Conservation (phyloP, 2,888 invertebrate genomes). For the Blastobasis adustella region DNA sequence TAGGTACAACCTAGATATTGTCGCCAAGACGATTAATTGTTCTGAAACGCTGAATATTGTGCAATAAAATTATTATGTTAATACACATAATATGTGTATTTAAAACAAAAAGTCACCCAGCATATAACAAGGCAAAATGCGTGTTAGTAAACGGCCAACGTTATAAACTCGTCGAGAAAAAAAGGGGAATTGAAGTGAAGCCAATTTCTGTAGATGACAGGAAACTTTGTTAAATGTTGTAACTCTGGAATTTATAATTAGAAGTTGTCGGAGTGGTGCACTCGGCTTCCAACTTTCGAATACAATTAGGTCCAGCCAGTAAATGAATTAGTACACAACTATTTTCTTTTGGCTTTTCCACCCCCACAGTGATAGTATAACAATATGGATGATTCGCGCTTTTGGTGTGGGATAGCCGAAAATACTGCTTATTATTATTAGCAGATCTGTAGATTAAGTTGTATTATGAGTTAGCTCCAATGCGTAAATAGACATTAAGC, state of each 20-base stretch:
- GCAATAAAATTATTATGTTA: neutral
- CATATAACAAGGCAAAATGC: constrained; percentile 23
- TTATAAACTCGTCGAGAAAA: constrained; percentile 24
- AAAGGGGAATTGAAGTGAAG: constrained; percentile 34
- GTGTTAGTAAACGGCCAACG: constrained; percentile 26
- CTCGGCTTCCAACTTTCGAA: constrained; percentile 34
- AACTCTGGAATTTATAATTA: constrained; percentile 50
- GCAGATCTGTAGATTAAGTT: no score
- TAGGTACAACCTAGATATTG: no score
- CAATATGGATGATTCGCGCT: no score
- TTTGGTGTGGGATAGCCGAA: no score
- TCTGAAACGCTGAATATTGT: no score
- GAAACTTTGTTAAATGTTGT: constrained; percentile 52
- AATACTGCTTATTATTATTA: no score
- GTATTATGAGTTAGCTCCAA: no score
- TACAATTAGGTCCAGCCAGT: constrained; percentile 36
- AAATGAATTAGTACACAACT: constrained; percentile 6
- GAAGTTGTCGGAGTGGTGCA: constrained; percentile 34
- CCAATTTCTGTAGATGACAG: constrained; percentile 50
- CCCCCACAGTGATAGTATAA: no score
- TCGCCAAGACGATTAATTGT: no score
- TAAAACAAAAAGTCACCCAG: neutral
- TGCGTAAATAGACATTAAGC: no score
- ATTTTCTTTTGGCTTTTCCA: no score
- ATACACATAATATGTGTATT: neutral